Percentiles rank a stretch among this genome's conserved stretches.
phyloP scores from a whole-genome alignment of 2,113 vertebrate species.

The Pelobates fuscus region DNA sequence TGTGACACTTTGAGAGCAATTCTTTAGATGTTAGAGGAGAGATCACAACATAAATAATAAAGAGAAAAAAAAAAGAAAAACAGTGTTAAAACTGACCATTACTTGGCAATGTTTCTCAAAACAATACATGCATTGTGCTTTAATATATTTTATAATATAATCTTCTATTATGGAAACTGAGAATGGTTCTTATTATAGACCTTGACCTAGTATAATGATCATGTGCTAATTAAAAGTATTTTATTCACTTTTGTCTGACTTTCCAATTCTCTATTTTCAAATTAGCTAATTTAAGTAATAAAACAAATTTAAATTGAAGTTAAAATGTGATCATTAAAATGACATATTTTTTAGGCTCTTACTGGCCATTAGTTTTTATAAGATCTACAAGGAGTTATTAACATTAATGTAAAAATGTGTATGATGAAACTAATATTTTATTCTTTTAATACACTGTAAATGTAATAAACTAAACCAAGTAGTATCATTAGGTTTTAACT shows the following conservation, averaged over 20 bases:
- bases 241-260: conserved; percentile 16
- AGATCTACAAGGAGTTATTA: conserved; percentile 45
- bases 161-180: too few species aligned
- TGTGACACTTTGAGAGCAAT: too few species aligned
- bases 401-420: conserved; percentile 35
- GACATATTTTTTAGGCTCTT: conserved; percentile 45
- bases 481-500: conserved; percentile 11
- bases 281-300: conserved; percentile 24
- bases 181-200: too few species aligned
- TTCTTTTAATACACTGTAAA: conserved; percentile 40
- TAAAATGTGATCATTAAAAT: conserved; percentile 46
- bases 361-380: conserved; percentile 45
- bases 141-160: too few species aligned
- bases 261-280: conserved; percentile 6
- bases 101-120: too few species aligned
- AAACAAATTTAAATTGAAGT: conserved; percentile 31
- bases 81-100: too few species aligned
- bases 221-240: neutral
- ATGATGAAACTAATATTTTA: conserved; percentile 34
- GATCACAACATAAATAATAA: too few species aligned
- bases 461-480: conserved; percentile 37
- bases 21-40: too few species aligned
- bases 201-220: neutral
- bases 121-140: too few species aligned
- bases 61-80: too few species aligned